phyloP scores from a whole-genome alignment of 53 echinoderm and acorn worm genomes.

The Henricia sp. region DNA sequence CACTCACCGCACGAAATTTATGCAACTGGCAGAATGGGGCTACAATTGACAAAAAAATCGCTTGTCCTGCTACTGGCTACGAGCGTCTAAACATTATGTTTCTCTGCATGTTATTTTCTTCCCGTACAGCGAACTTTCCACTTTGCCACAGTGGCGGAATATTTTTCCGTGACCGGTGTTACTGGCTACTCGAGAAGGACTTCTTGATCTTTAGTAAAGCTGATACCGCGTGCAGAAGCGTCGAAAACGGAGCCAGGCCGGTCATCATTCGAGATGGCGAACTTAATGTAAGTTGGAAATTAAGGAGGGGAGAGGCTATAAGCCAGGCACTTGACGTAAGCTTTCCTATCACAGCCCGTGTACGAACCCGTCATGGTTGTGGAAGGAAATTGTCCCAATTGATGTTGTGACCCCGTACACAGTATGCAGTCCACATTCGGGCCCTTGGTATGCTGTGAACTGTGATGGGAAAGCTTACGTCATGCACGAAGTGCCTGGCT shows the following conservation, averaged over 20 bases:
- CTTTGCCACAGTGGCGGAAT: slow-evolving; percentile 19
- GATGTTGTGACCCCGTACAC: too few relatives aligned
- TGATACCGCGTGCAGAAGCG: not conserved
- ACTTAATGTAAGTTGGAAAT: not conserved
- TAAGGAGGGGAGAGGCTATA: too few relatives aligned
- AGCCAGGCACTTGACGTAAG: too few relatives aligned
- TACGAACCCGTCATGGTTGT: too few relatives aligned
- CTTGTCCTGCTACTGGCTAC: too few relatives aligned
- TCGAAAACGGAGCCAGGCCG: not conserved
- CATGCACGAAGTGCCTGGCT: too few relatives aligned
- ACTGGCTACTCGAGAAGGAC: not conserved
- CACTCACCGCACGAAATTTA: not conserved
- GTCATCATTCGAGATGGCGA: slow-evolving; percentile 22
- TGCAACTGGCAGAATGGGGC: not conserved
- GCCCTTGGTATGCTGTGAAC: not conserved
- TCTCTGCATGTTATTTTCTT: not conserved
- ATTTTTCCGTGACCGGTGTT: slow-evolving; percentile 38
- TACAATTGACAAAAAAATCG: not conserved
- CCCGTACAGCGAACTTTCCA: slow-evolving; percentile 3
- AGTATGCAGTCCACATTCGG: not conserved
- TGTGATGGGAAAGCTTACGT: not conserved
- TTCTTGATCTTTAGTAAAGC: not conserved
- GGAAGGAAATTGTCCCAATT: too few relatives aligned
- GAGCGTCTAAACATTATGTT: too few relatives aligned
- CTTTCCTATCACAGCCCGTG: too few relatives aligned